phyloP scores from a whole-genome alignment of 2,888 invertebrate genomes.

The Dorcus parallelipipedus region DNA sequence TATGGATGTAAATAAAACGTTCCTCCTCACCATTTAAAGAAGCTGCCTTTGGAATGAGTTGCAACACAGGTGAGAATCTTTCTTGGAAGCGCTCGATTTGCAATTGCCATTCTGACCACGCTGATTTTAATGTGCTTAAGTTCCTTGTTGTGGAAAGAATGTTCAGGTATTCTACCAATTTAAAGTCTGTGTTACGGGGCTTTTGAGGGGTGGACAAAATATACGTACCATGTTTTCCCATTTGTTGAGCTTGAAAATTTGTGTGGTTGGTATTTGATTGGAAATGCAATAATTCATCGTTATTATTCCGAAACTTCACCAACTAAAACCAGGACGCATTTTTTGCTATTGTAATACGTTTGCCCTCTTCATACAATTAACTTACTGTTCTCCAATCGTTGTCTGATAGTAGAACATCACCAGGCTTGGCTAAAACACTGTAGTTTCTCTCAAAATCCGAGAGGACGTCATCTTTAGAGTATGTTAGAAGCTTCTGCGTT shows the following conservation, averaged over 20 bases:
- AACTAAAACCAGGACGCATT: conserved; percentile 18
- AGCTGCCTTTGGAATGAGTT: conserved; percentile 33
- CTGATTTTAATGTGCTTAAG: conserved; percentile 23
- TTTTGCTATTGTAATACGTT: neutral
- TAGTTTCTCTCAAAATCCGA: conserved; percentile 50
- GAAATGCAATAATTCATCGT: conserved; percentile 17
- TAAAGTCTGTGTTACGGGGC: neutral
- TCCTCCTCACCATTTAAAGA: conserved; percentile 31
- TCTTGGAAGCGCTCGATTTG: conserved; percentile 10
- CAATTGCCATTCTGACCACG: conserved; percentile 36
- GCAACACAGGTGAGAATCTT: conserved; percentile 29
- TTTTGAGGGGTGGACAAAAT: neutral
- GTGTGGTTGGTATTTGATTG: conserved; percentile 14
- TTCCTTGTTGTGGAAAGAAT: conserved; percentile 30
- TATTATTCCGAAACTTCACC: conserved; percentile 22
- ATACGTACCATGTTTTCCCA: conserved; percentile 2
- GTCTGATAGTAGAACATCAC: conserved; percentile 52
- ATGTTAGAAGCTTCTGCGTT: conserved; percentile 27
- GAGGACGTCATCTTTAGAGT: conserved; percentile 26
- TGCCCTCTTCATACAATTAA: neutral
- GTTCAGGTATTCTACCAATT: conserved; percentile 25
- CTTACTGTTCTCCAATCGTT: conserved; percentile 51
- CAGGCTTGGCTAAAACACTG: conserved; percentile 52
- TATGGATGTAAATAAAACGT: neutral
- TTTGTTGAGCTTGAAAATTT: conserved; percentile 1